Conservation (phyloP, 2,113 vertebrate genomes). For the Centropus unirufus region DNA sequence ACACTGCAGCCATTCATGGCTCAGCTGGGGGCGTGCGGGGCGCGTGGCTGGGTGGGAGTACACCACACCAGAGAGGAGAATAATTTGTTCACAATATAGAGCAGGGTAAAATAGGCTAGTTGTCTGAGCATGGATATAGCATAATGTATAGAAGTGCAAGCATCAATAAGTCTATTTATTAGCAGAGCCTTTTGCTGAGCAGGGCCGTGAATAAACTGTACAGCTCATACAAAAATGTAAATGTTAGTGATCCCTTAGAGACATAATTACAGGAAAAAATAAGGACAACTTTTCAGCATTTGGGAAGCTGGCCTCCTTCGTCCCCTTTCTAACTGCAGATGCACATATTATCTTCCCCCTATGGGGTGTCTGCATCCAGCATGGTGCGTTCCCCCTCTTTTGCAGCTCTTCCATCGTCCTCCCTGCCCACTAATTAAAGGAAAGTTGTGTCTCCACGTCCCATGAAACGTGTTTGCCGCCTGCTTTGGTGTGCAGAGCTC, state of each 20-base stretch:
- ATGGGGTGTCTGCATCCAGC: not conserved
- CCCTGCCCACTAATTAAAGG: not conserved
- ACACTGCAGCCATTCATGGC: constrained; percentile 77
- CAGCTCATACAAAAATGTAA: not conserved
- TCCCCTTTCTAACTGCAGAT: not conserved
- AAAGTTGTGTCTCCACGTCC: constrained; percentile 10
- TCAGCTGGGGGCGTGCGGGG: not conserved
- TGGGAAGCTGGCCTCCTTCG: not conserved
- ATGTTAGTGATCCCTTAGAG: constrained; percentile 51
- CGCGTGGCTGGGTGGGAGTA: not conserved
- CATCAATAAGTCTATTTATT: constrained; percentile 65
- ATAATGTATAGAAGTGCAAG: not conserved
- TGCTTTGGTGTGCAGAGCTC: constrained; percentile 19
- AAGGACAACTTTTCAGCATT: constrained; percentile 16
- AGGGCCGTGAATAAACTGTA: not conserved
- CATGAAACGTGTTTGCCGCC: constrained; percentile 3
- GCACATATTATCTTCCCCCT: not conserved
- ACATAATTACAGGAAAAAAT: constrained; percentile 40
- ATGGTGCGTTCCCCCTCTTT: not conserved
- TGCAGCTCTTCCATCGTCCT: not conserved
- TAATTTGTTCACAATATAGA: constrained; percentile 9
- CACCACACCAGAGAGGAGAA: constrained; percentile 10
- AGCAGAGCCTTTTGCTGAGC: not conserved
- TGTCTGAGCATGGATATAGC: constrained; percentile 51
- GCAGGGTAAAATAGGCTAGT: constrained; percentile 46